Percentiles rank a stretch among this genome's conserved stretches.
phyloP scores from a whole-genome alignment of 92 coral and sea anemone species.

The Plumapathes pennacea region DNA sequence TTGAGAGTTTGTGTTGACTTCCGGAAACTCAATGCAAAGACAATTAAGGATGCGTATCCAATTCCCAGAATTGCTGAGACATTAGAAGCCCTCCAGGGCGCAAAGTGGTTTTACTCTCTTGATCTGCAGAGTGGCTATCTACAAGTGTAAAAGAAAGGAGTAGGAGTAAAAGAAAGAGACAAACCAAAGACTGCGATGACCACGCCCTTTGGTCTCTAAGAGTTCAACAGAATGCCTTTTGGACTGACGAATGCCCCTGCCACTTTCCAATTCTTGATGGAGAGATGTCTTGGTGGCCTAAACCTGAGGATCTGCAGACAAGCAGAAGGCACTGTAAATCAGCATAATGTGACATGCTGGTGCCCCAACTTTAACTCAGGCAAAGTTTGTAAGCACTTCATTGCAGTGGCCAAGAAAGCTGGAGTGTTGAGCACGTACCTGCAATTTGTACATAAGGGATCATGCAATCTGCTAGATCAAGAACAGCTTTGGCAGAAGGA shows the following conservation, averaged over 20 bases:
- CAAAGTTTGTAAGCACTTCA: no score
- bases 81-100: conserved; percentile 38
- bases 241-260: conserved; percentile 11
- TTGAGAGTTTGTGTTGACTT: conserved; percentile 30
- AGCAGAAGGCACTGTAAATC: no score
- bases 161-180: conserved; percentile 26
- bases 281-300: conserved; percentile 30
- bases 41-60: conserved; percentile 39
- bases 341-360: no score
- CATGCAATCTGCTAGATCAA: no score
- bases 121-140: conserved; percentile 52
- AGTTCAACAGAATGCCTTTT: conserved; percentile 48
- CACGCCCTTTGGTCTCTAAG: conserved; percentile 40
- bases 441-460: no score
- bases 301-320: conserved; percentile 25
- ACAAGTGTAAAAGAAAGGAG: no score
- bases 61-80: conserved; percentile 37
- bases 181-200: conserved; percentile 41
- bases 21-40: conserved; percentile 41
- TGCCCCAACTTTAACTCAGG: no score
- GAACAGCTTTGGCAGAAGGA: no score
- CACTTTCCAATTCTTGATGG: conserved; percentile 42
- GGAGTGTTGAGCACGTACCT: no score
- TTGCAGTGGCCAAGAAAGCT: no score
- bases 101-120: conserved; percentile 41